These are phyloP conservation scores for Saccopteryx leptura DNA, from an alignment of 2,113 vertebrate species.

Conservation along the genomic window DNA sequence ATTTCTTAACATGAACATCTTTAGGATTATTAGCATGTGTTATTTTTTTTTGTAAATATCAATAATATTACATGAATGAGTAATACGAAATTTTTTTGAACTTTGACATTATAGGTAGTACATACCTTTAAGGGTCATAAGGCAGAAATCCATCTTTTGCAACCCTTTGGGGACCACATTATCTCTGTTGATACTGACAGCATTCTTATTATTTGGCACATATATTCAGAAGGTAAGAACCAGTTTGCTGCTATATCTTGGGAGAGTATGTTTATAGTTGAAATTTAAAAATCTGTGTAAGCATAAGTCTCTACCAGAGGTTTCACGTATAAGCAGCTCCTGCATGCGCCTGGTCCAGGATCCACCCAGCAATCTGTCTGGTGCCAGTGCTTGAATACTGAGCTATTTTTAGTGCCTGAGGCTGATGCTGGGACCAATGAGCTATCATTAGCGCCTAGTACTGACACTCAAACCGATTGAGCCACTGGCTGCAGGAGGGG, in stretches of 20 bases:
- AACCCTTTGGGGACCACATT: conserved; percentile 96
- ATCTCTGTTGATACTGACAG: conserved; percentile 95
- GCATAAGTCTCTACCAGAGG: background rate
- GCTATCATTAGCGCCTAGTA: no score
- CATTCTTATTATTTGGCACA: conserved; percentile 95
- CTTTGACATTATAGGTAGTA: conserved; percentile 91
- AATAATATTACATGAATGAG: conserved; percentile 14
- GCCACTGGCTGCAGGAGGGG: no score
- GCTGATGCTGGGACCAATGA: no score
- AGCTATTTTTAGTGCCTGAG: no score
- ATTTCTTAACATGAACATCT: conserved; percentile 6
- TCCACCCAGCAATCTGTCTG: no score
- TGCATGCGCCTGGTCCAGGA: no score
- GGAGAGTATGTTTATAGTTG: background rate
- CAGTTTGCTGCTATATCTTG: conserved; percentile 21
- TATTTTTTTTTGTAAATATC: background rate
- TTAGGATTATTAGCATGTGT: background rate
- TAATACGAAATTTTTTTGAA: conserved; percentile 58
- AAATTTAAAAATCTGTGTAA: conserved; percentile 14
- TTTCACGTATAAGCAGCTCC: background rate
- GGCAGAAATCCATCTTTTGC: conserved; percentile 93
- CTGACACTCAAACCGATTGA: no score
- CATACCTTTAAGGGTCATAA: conserved; percentile 94
- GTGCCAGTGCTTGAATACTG: no score
- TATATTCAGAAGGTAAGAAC: conserved; percentile 92